Base-by-base conservation (phyloP, 2,113 vertebrate species). In the Salvelinus fontinalis region DNA sequence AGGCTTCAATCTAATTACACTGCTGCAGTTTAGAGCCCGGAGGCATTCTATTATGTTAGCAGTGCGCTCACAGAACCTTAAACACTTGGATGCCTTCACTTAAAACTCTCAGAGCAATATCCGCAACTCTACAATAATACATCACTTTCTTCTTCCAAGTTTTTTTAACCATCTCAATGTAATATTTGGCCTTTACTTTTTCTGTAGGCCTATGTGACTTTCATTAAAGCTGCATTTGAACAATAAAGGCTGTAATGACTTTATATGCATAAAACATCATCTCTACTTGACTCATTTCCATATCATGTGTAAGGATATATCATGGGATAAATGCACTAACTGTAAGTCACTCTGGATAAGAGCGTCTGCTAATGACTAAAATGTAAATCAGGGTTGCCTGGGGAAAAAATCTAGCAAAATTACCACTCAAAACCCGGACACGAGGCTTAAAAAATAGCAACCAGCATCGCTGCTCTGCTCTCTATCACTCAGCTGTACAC, bases 1-100 rank as follows among this genome's bases (percentile, higher is more conserved):
- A 54, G 62, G 72, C 57, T 76, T 67, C 71, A 72, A 71, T 76
- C 65, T 74, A 74, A 74, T 75, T 75, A 27, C 70, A 14, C 60
- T 75, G 54, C 49, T 71, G 22, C 7, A 22, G 24, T 39, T 13
- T 34, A 22, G 16, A 44, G 5, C 49, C 76, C 54, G 48, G 64
- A 67, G 69, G 73, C 27, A 20, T 34, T 75, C 26, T 62, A 78
- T 69, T 62, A 67, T 72, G 65, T 78, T 31, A 75, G 62, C 31
- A 34, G 31, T n/a, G 29, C 31, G 48, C 49, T 49, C 31, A 66
- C 67, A 48, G 59, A 70, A 80, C 59, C 59, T 24, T 27, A 44
- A 24, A 49, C 22, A 11, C 13, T 60, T 66, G 22, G 2, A 29
- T 27, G 39, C n/a, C 5, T 20, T 44, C 70, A 24, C 12, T 71